These are phyloP conservation scores for Eleginops maclovinus DNA, from an alignment of 2,113 vertebrate genomes.

Conservation along the genomic window DNA sequence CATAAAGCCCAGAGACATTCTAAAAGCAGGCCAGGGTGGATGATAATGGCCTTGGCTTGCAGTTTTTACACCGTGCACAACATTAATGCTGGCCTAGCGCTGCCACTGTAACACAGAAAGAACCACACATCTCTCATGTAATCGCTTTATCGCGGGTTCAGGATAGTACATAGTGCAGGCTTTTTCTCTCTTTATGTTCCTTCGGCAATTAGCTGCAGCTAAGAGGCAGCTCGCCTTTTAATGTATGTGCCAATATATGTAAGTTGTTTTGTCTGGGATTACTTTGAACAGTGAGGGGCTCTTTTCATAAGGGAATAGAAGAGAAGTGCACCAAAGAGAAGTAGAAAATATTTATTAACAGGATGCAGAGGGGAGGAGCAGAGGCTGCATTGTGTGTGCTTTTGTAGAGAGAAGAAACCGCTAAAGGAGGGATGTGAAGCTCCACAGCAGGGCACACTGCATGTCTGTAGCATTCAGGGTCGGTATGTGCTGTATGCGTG, in stretches of 20 bases:
- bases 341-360: constrained; percentile 38
- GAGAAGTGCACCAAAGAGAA: constrained; percentile 17
- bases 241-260: constrained; percentile 34
- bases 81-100: constrained; percentile 62
- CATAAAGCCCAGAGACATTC: constrained; percentile 52
- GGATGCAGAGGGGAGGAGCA: constrained; percentile 12
- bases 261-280: constrained; percentile 40
- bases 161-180: constrained; percentile 10
- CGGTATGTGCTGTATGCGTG: constrained; percentile 36
- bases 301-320: constrained; percentile 37
- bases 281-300: constrained; percentile 30
- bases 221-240: constrained; percentile 41
- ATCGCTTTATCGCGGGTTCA: constrained; percentile 40
- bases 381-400: constrained; percentile 3
- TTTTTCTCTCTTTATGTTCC: constrained; percentile 20
- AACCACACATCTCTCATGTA: constrained; percentile 30
- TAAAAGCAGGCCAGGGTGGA: constrained; percentile 55
- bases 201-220: constrained; percentile 48
- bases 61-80: constrained; percentile 64
- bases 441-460: background rate
- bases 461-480: background rate
- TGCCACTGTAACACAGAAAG: constrained; percentile 44
- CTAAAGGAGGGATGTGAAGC: constrained; percentile 13
- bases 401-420: constrained; percentile 11
- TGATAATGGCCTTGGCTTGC: constrained; percentile 66